Evolutionary conservation across 2,888 invertebrate genomes (phyloP).

Genomic region (Bedellia somnulentella): DNA sequence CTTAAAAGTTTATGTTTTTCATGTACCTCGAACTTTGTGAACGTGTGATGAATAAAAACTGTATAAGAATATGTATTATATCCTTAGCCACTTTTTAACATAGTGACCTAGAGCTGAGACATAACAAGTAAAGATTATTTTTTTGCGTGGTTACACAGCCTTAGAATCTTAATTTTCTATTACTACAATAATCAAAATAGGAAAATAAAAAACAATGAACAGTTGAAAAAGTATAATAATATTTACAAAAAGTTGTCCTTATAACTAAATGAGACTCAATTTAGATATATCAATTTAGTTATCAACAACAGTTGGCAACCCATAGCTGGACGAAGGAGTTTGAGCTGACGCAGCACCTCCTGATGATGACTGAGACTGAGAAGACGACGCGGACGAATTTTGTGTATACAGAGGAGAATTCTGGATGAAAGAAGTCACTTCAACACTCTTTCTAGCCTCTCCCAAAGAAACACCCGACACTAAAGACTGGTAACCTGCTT

Average conservation of each 20-base stretch:
- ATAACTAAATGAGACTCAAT: background rate
- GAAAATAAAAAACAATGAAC: too few relatives aligned
- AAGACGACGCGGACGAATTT: background rate
- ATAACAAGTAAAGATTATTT: too few relatives aligned
- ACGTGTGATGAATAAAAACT: too few relatives aligned
- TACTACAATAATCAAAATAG: too few relatives aligned
- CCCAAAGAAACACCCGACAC: conserved; percentile 44
- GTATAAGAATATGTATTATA: too few relatives aligned
- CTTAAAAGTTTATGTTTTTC: too few relatives aligned
- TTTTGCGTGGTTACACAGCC: too few relatives aligned
- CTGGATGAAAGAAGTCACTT: conserved; percentile 43
- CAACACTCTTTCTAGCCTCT: conserved; percentile 41
- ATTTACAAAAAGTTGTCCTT: background rate
- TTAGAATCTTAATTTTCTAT: too few relatives aligned
- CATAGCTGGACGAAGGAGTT: conserved; percentile 20
- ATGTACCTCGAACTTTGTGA: too few relatives aligned
- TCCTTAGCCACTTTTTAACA: too few relatives aligned
- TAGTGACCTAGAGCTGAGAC: too few relatives aligned
- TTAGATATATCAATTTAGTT: conserved; percentile 7
- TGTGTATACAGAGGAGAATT: conserved; percentile 18
- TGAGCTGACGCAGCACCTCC: conserved; percentile 10
- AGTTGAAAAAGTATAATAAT: too few relatives aligned
- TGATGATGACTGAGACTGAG: conserved; percentile 6
- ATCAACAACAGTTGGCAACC: conserved; percentile 19
- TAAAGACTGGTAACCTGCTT: conserved; percentile 35